Evolutionary conservation across 2,113 vertebrate genomes (phyloP), one percentile per base, ranked within the genome.

Genomic region (Chlorodrepanis virens): DNA sequence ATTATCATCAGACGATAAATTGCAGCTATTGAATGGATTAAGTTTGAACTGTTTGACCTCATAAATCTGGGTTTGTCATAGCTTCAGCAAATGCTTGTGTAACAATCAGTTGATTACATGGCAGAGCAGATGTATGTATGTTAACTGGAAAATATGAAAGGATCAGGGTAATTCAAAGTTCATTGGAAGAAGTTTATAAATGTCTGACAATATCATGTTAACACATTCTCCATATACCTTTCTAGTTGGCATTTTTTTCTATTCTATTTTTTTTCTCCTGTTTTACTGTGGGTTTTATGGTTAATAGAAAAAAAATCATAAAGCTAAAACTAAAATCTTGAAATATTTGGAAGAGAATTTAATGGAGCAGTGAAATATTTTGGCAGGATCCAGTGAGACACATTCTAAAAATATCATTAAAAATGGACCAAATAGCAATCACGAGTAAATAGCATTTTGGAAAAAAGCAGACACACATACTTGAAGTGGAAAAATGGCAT

Each of bases 1-100:
- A 99, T 99, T 99, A 99, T 99, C 99, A 99, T 99, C 99, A 99
- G 99, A 98, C 98, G 98, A 99, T 99, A 99, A 99, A 99, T 99
- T 99, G 98, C 96, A 96, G 98, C 98, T 98, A 98, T 98, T 98
- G 98, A 99, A 99, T 99, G 99, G 99, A 99, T 99, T 99, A 99
- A 98, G 98, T 98, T 98, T 97, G 98, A 98, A 98, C 98, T 97
- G 97, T 94, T 92, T 98, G 99, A 99, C 99, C 99, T 98, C 99
- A 99, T 99, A 99, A 98, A 98, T 99, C 99, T 98, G 98, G 95
- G 97, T 98, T 98, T 99, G 99, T 99, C 99, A 98, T 97, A 96
- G 98, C 98, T 98, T 97, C 97, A 97, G 99, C 99, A 99, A 99
- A 99, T 99, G 99, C 99, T 98, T 98, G 99, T 99, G 99, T 99